Conservation (phyloP, 1,140 invertebrate species). For the Drosophila tsacasi region DNA sequence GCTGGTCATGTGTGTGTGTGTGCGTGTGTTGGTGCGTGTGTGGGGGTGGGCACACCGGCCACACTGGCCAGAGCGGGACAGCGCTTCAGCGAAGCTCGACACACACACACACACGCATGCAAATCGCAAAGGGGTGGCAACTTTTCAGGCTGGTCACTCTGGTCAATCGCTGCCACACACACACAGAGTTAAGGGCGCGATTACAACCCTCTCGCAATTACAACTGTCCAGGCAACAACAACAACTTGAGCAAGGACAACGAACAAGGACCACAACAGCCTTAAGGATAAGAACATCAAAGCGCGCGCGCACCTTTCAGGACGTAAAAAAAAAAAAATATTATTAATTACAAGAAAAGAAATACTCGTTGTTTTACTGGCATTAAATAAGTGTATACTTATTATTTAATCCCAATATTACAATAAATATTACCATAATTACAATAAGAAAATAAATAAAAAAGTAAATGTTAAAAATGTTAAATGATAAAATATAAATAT, state of each 20-base stretch:
- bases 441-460: too few relatives aligned
- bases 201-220: slow-evolving; percentile 37
- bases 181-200: slow-evolving; percentile 2
- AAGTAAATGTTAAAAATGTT: too few relatives aligned
- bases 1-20: slow-evolving; percentile 57
- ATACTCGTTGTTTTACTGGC: too few relatives aligned
- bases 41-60: slow-evolving; percentile 69
- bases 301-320: slow-evolving; percentile 48
- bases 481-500: too few relatives aligned
- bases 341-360: background rate
- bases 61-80: slow-evolving; percentile 39
- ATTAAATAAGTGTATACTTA: too few relatives aligned
- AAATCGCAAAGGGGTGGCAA: slow-evolving; percentile 27
- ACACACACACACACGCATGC: slow-evolving; percentile 8
- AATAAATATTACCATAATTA: too few relatives aligned
- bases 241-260: slow-evolving; percentile 10
- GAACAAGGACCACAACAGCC: slow-evolving; percentile 28
- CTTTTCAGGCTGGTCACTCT: slow-evolving; percentile 39
- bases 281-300: background rate
- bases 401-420: too few relatives aligned
- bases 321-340: slow-evolving; percentile 5
- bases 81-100: slow-evolving; percentile 1
- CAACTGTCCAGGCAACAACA: slow-evolving; percentile 10
- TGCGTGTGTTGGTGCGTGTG: slow-evolving; percentile 43
- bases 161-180: slow-evolving; percentile 27